phyloP scores from a whole-genome alignment of 2,797 vertebrate genomes.

The Margarornis squamiger region DNA sequence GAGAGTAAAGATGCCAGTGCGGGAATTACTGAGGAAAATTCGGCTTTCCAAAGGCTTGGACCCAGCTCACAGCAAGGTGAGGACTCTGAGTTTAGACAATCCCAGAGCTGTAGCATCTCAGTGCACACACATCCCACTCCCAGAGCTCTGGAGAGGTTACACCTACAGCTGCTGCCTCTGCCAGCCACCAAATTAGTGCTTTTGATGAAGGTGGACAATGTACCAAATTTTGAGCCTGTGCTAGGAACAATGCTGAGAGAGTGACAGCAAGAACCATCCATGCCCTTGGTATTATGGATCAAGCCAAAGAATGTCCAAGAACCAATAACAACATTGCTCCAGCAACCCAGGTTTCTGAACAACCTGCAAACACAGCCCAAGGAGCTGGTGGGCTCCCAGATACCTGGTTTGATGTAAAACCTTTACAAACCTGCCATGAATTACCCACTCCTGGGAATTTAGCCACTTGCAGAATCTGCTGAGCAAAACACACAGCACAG shows the following conservation, averaged over 20 bases:
- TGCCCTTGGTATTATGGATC: not conserved
- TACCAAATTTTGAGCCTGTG: not conserved
- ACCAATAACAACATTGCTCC: not conserved
- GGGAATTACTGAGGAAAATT: slow-evolving; percentile 82
- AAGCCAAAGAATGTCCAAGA: not conserved
- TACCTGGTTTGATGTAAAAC: not conserved
- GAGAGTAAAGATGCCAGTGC: slow-evolving; percentile 86
- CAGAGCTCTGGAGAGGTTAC: not conserved
- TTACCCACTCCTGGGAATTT: not conserved
- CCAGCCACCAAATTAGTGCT: not conserved
- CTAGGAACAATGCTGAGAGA: not conserved
- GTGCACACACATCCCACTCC: accelerated
- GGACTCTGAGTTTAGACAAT: not conserved
- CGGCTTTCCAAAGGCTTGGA: slow-evolving; percentile 78
- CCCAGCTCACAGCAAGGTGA: slow-evolving; percentile 73
- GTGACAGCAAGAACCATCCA: not conserved
- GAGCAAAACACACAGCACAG: accelerated
- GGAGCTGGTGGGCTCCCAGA: not conserved
- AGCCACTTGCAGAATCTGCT: not conserved
- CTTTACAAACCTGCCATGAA: not conserved
- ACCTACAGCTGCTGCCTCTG: not conserved
- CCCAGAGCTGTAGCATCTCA: not conserved
- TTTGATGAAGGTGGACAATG: not conserved
- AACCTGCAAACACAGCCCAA: not conserved
- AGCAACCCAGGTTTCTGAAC: not conserved